Percentiles rank a stretch among this genome's conserved stretches.
Conservation (phyloP, 2,113 vertebrate species). For the Pyxicephalus adspersus region DNA sequence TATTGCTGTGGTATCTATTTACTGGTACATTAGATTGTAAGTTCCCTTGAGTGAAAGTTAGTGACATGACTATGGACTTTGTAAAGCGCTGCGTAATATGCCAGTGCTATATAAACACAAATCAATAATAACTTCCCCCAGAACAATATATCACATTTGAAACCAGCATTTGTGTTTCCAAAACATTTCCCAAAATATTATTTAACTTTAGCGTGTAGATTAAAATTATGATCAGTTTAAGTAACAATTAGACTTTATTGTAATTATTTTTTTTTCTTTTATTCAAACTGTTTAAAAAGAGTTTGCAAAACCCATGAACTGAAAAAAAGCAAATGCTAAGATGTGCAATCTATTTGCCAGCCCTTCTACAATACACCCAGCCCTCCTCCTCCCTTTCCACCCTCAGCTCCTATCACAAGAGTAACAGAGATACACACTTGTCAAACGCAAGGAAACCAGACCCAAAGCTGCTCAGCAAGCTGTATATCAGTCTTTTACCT, state of each 20-base stretch:
- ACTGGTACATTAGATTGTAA: no score
- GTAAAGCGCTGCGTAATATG: no score
- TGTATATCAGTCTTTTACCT: not conserved
- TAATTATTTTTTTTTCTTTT: not conserved
- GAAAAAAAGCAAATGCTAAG: slow-evolving; percentile 28
- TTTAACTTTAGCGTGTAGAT: no score
- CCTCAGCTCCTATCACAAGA: slow-evolving; percentile 10
- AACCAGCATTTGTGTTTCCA: no score
- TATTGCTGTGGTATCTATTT: no score
- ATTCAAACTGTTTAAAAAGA: not conserved
- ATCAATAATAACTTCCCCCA: no score
- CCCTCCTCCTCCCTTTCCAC: slow-evolving; percentile 15
- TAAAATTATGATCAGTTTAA: not conserved
- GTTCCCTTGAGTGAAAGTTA: no score
- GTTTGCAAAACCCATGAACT: not conserved
- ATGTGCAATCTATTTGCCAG: slow-evolving; percentile 19
- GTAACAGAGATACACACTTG: slow-evolving; percentile 7
- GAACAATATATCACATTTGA: no score
- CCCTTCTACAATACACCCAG: slow-evolving; percentile 23
- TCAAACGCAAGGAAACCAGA: slow-evolving; percentile 2
- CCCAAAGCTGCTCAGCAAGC: not conserved
- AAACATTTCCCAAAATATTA: no score
- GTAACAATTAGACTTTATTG: not conserved
- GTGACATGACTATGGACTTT: no score
- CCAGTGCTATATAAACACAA: no score